phyloP scores from a whole-genome alignment of 2,888 invertebrate genomes.

The Ennomos erosarius region DNA sequence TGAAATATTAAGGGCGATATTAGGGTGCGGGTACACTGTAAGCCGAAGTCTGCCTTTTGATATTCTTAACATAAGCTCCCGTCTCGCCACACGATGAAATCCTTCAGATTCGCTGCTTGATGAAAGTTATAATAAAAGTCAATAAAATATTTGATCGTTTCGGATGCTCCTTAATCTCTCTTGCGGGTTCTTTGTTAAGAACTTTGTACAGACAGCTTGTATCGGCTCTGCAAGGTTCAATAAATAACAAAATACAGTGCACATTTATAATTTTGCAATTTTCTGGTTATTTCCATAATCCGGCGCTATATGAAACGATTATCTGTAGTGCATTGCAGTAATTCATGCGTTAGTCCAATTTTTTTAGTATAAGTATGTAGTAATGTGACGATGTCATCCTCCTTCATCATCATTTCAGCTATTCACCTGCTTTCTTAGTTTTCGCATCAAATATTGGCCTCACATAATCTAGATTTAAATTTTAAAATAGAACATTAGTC shows the following conservation, averaged over 20 bases:
- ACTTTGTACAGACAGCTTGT: constrained; percentile 14
- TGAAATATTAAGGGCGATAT: constrained; percentile 43
- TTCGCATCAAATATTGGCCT: too few relatives aligned
- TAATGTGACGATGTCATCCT: too few relatives aligned
- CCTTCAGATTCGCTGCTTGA: constrained; percentile 24
- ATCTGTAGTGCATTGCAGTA: too few relatives aligned
- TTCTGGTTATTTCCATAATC: background rate
- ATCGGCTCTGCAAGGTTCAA: background rate
- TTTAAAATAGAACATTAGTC: too few relatives aligned
- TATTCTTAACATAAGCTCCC: constrained; percentile 42
- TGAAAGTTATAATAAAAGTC: constrained; percentile 32
- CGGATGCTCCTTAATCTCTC: constrained; percentile 18
- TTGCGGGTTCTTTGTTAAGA: constrained; percentile 12
- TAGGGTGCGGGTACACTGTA: constrained; percentile 32
- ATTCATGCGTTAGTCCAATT: too few relatives aligned
- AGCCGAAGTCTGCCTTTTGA: constrained; percentile 43
- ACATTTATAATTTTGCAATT: background rate
- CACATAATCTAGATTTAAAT: too few relatives aligned
- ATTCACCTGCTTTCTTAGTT: too few relatives aligned
- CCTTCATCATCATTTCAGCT: too few relatives aligned
- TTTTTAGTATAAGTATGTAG: too few relatives aligned
- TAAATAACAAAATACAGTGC: background rate
- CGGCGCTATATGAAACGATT: too few relatives aligned
- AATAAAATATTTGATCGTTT: constrained; percentile 26
- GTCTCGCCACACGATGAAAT: constrained; percentile 37